A percentile compares a stretch with the other conserved stretches of the same genome.
These are phyloP conservation scores for Seriola quinqueradiata DNA, from an alignment of 2,113 vertebrate species.

Conservation along the genomic window DNA sequence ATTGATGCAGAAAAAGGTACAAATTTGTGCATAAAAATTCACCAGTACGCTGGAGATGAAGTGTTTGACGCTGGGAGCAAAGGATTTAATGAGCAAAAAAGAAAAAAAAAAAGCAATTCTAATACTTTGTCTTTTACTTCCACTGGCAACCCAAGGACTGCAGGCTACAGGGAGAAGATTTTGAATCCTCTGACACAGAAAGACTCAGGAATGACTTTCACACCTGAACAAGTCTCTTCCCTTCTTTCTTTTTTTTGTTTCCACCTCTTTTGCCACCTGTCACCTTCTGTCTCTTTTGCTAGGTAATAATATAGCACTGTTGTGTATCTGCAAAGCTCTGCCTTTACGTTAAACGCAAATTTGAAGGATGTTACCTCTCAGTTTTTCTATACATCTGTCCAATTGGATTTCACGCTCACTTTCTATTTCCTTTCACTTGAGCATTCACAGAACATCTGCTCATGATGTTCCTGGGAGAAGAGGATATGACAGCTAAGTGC, in stretches of 20 bases:
- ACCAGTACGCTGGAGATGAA: no score
- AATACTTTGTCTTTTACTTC: not conserved
- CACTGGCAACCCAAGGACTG: not conserved
- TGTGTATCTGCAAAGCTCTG: constrained; percentile 2
- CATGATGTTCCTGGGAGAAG: not conserved
- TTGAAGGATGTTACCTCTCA: not conserved
- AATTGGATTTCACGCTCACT: constrained; percentile 26
- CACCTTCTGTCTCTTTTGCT: constrained; percentile 13
- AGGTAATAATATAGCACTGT: not conserved
- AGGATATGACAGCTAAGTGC: not conserved
- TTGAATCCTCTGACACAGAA: constrained; percentile 7
- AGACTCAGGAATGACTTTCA: constrained; percentile 26
- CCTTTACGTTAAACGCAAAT: not conserved
- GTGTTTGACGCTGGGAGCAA: not conserved
- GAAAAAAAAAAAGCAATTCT: constrained; percentile 3
- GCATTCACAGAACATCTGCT: not conserved
- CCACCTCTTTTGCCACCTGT: not conserved
- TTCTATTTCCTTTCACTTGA: constrained; percentile 2
- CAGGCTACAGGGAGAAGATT: not conserved
- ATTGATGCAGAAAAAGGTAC: no score
- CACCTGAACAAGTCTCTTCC: constrained; percentile 20
- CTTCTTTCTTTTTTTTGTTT: constrained; percentile 2
- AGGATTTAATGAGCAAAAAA: constrained; percentile 25
- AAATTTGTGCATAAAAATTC: no score
- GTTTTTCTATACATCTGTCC: not conserved